Evolutionary conservation across 2,888 invertebrate species (phyloP), one percentile per base, ranked within the genome.

Genomic region (Drosophila tanythrix): DNA sequence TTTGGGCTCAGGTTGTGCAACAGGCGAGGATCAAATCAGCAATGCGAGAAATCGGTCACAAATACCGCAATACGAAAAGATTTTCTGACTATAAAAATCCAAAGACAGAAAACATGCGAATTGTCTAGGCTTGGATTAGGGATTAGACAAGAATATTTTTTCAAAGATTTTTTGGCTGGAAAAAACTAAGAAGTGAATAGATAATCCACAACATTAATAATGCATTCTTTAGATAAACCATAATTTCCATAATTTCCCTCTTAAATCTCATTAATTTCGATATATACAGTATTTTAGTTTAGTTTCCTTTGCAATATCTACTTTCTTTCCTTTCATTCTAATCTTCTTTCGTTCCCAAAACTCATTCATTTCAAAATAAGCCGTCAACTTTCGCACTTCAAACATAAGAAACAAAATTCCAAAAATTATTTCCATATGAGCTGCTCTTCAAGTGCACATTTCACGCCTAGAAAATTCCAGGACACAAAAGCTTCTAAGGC

Each of bases 351-450:
- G 21, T 51, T 60, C 57, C 52, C 21, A 15, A 74, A 56, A 50
- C 8, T 63, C 79, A 64, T 50, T 29, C 21, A 25, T 15, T 25
- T 31, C 4, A 13, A 35, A 35, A 10, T 0, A 18, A 55, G 31
- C 48, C 48, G 61, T 31, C 56, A 63, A 62, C 43, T 63, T 76
- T 59, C 48, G 21, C 71, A 60, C 69, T 63, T 73, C 21, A 27
- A 31, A 31, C 3, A n/a, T 13, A 18, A 11, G 36, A 15, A 31
- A n/a, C 8, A 36, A 21, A 25, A 43, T 60, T 13, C 21, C 21
- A 29, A 15, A 35, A 57, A 57, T 71, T 70, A 71, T 75, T 81
- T 81, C 83, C 81, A 73, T 80, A 70, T 80, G 83, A 83, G 29
- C 35, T 31, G 53, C 36, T 68, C 11, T 13, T 48, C 3, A 59